These are phyloP conservation scores for Drosophila emarginata DNA, from an alignment of 2,888 invertebrate species.

Conservation along the genomic window DNA sequence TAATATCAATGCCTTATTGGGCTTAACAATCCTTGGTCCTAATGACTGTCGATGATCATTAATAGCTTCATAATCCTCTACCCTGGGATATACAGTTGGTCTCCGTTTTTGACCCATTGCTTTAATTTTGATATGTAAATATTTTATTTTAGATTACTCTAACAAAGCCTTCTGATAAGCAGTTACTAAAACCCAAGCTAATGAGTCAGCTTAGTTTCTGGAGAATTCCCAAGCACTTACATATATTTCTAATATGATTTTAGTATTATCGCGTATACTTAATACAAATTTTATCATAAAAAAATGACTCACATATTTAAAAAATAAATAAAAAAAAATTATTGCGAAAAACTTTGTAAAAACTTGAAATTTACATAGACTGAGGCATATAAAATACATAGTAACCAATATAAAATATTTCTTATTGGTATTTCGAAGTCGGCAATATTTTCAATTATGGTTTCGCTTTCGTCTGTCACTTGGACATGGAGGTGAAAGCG, in stretches of 20 bases:
- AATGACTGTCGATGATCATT: neutral
- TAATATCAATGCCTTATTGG: conserved; percentile 43
- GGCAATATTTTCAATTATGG: neutral
- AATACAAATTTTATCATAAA: too few species aligned
- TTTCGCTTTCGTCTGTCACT: neutral
- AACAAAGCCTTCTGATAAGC: neutral
- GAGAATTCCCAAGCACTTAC: neutral
- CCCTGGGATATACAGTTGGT: neutral
- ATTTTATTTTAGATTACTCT: neutral
- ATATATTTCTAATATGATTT: neutral
- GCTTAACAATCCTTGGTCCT: neutral
- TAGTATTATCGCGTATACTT: too few species aligned
- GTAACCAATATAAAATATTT: too few species aligned
- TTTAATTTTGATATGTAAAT: neutral
- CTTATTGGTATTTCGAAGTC: neutral
- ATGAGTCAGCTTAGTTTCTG: neutral
- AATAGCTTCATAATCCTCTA: neutral
- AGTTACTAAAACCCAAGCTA: too few species aligned
- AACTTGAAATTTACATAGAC: too few species aligned
- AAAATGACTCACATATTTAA: neutral
- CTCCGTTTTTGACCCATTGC: neutral
- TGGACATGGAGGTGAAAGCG: neutral
- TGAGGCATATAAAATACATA: too few species aligned
- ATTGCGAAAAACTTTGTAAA: too few species aligned
- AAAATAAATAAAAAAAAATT: too few species aligned